phyloP scores from a whole-genome alignment of 2,113 vertebrate species.

The Fregetta grallaria region DNA sequence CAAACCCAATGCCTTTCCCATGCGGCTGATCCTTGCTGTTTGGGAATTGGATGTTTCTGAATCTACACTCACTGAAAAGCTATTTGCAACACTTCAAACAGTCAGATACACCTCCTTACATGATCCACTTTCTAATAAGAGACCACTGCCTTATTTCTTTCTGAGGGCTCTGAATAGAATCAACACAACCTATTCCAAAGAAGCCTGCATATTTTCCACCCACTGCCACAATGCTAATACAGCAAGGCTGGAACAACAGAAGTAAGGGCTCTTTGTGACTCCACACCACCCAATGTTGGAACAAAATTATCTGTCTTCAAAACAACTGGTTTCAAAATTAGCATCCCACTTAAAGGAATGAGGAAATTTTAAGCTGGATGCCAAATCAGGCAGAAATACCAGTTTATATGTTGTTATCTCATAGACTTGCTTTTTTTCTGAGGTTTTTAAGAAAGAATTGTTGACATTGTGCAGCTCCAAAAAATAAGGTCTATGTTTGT shows the following conservation, averaged over 20 bases:
- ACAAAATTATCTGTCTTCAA: neutral
- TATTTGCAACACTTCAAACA: neutral
- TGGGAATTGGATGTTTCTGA: neutral
- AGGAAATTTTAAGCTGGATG: neutral
- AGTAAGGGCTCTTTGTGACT: neutral
- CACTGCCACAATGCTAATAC: neutral
- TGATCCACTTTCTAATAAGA: neutral
- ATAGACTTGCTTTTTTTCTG: neutral
- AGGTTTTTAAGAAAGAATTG: neutral
- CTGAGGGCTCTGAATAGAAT: neutral
- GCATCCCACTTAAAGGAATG: neutral
- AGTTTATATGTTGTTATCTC: neutral
- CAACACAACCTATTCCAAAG: neutral
- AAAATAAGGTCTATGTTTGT: neutral
- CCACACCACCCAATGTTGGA: neutral
- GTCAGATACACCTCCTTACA: neutral
- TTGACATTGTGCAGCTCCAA: neutral
- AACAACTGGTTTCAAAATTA: neutral
- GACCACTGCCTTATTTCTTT: neutral
- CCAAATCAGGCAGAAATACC: neutral
- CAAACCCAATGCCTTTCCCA: neutral
- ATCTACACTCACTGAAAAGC: neutral
- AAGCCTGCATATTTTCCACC: neutral
- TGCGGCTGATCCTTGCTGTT: fast-evolving
- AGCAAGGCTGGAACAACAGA: neutral